Evolutionary conservation across 2,113 vertebrate species (phyloP).

Genomic region (Mormyrus iriodes): DNA sequence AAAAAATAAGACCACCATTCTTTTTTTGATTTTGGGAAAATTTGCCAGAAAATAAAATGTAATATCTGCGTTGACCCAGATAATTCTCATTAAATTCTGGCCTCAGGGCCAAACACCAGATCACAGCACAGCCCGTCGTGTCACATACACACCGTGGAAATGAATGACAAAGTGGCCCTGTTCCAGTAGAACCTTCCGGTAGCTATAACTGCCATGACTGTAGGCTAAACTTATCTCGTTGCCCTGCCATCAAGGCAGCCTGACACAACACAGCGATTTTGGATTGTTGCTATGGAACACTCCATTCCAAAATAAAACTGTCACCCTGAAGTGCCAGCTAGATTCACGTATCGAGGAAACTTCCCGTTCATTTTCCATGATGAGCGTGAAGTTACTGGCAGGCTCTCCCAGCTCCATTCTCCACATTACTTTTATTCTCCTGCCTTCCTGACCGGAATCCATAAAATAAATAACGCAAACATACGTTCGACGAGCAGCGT

Average conservation of each 20-base stretch:
- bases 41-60: neutral
- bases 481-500: neutral
- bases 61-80: neutral
- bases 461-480: neutral
- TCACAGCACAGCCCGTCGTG: neutral
- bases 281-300: conserved; percentile 3
- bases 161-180: neutral
- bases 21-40: neutral
- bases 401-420: neutral
- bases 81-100: neutral
- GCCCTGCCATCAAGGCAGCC: neutral
- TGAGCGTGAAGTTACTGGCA: neutral
- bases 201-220: neutral
- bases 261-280: neutral
- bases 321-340: neutral
- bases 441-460: neutral
- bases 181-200: neutral
- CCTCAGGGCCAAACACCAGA: neutral
- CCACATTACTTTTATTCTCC: neutral
- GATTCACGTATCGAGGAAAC: neutral
- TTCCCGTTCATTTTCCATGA: neutral
- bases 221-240: conserved; percentile 3
- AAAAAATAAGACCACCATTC: neutral
- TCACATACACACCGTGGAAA: neutral
- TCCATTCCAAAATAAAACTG: conserved; percentile 1